A percentile compares a stretch with the other conserved stretches of the same genome.
Evolutionary conservation across 1,140 invertebrate species (phyloP).

Genomic region (Dreissena polymorpha): DNA sequence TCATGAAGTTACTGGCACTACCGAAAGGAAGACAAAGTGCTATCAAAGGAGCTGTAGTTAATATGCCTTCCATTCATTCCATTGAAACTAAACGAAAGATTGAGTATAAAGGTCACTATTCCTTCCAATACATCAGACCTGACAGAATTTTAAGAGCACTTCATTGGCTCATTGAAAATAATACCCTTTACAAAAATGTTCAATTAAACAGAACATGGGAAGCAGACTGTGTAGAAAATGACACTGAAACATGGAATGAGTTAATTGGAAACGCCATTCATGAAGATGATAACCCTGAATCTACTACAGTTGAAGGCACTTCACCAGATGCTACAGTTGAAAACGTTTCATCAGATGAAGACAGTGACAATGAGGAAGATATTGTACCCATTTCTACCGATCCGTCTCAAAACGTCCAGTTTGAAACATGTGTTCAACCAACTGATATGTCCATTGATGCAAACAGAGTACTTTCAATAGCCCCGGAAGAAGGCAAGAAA

Average conservation of each 20-base stretch:
- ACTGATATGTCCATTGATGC: slow-evolving; percentile 49
- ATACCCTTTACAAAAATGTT: slow-evolving; percentile 34
- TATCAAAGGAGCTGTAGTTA: slow-evolving; percentile 48
- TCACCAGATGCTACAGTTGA: neutral
- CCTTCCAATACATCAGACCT: slow-evolving; percentile 53
- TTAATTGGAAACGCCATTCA: slow-evolving; percentile 12
- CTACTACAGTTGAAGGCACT: neutral
- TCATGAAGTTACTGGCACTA: slow-evolving; percentile 48
- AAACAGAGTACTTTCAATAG: slow-evolving; percentile 42
- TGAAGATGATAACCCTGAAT: neutral
- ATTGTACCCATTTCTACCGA: slow-evolving; percentile 33
- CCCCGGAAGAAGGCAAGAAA: slow-evolving; percentile 47
- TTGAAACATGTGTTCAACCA: slow-evolving; percentile 47
- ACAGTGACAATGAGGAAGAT: slow-evolving; percentile 42
- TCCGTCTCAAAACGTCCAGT: slow-evolving; percentile 38
- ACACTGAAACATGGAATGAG: slow-evolving; percentile 35
- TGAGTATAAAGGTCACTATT: slow-evolving; percentile 51
- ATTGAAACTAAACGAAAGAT: slow-evolving; percentile 53
- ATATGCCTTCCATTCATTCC: slow-evolving; percentile 48
- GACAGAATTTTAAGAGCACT: slow-evolving; percentile 35
- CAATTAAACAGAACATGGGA: slow-evolving; percentile 26
- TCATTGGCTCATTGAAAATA: slow-evolving; percentile 45
- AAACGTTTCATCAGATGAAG: slow-evolving; percentile 18
- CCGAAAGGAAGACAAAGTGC: slow-evolving; percentile 47
- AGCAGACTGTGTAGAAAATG: slow-evolving; percentile 29